Base-by-base conservation (phyloP, 2,888 invertebrate genomes). In the Callinectes sapidus region DNA sequence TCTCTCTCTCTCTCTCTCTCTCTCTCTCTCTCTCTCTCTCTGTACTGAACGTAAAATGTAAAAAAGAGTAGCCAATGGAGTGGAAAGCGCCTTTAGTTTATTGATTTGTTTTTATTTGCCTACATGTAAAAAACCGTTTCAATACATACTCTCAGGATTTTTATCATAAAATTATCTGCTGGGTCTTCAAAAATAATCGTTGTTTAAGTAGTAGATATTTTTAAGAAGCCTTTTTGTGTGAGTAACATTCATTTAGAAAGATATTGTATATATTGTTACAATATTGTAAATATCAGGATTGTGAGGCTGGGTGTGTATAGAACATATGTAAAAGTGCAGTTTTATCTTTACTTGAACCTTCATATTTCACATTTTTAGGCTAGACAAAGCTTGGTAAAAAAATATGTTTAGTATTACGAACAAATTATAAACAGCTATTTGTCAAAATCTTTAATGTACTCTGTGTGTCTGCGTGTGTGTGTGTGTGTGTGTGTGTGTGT, bases 401-500 rank as follows among this genome's bases (percentile, higher is more conserved):
- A 61, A 61, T 61, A 5, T 1, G 61, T 18, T 23, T 23, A 23
- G 23, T 61, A 23, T 61, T 23, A 5, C 6, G 5, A 23, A 61
- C 2, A 61, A 23, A 23, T 61, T 61, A 13, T 61, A 48, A 48
- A 10, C 48, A 8, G 8, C 8, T 48, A 8, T 39, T 39, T 48
- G 48, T 48, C 48, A 48, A 6, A 48, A 48, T 48, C 48, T 39
- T 8, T 48, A 48, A 48, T 48, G 48, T 48, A 10, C 10, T 48
- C 0, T 28, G 71, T 71, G 71, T 28, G 61, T 61, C 23, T 61
- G 61, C 23, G 61, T 61, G 61, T 61, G 61, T 61, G 61, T 61
- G 61, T 61, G 61, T 61, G 61, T 61, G 61, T 61, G 61, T 61
- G 61, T 61, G 61, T 61, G 61, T 61, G 61, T 61, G 61, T 61